Evolutionary conservation across 2,113 vertebrate genomes (phyloP), one percentile per base, ranked within the genome.

Genomic region (Calonectris borealis): DNA sequence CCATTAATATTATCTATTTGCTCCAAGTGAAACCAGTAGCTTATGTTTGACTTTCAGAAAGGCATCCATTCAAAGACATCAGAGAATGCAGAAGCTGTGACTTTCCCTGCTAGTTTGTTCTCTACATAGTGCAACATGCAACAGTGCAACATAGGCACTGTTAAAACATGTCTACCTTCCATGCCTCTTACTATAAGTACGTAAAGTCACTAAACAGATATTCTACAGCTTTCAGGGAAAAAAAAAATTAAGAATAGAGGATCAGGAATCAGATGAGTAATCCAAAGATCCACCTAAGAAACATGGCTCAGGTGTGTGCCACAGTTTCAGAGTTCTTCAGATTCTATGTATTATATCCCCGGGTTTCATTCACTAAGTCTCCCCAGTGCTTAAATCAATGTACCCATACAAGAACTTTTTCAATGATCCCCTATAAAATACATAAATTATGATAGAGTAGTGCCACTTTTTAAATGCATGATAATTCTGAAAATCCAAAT

Each of bases 1-100:
- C 29, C 34, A 73, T 93, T 86, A 80, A 62, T 86, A 77, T 80
- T 94, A 90, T 83, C 78, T 94, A 3, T 87, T 91, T 95, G 54
- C 40, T 93, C 46, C 58, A 65, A 83, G 49, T 65, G 40, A 93
- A 91, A 79, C 8, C 31, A 36, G 10, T 44, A 76, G 7, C 26
- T 64, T 72, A 21, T 52, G 11, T 86, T 40, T 88, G 71, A 36
- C 25, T 81, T 87, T 84, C 55, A 69, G 36, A 61, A 85, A 89
- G 5, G 0, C 5, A 61, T 78, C 25, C 18, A 19, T 44, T 81
- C 51, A 46, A 62, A 55, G 5, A 7, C 32, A 32, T 34, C 42
- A 81, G 51, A 81, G 24, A 55, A 51, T 8, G 9, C 13, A 31
- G 20, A 51, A 89, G 11, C 17, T 78, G 20, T 48, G 48, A 72